Evolutionary conservation across 1,140 invertebrate species (phyloP).

Genomic region (Lasioglossum albipes): DNA sequence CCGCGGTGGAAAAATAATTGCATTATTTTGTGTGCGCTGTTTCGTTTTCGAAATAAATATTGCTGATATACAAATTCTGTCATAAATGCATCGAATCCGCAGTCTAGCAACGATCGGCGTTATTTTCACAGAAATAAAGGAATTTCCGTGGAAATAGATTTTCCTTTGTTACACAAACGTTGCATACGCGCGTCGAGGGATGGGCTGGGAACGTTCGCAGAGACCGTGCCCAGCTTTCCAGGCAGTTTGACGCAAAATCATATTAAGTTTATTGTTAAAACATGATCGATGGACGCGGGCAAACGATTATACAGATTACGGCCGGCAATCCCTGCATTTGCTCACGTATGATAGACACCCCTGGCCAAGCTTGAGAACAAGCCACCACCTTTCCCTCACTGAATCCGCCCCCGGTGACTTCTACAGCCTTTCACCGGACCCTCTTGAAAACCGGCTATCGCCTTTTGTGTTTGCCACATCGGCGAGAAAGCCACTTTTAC

Average conservation of each 20-base stretch:
- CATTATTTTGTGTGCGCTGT: too few relatives aligned
- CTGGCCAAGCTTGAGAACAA: conserved; percentile 23
- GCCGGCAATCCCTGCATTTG: conserved; percentile 61
- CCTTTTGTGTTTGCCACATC: conserved; percentile 56
- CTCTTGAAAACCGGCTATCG: conserved; percentile 61
- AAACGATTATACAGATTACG: conserved; percentile 68
- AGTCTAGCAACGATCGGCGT: too few relatives aligned
- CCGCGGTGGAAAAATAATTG: neutral
- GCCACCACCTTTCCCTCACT: conserved; percentile 28
- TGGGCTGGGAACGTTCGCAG: neutral
- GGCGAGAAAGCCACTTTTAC: conserved; percentile 44
- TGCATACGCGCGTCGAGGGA: neutral
- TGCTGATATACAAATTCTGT: too few relatives aligned
- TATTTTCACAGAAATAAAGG: neutral
- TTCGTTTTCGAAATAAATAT: too few relatives aligned
- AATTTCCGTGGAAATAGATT: neutral
- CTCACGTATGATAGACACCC: conserved; percentile 44
- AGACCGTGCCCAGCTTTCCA: conserved; percentile 9
- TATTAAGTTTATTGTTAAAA: conserved; percentile 67
- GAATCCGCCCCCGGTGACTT: conserved; percentile 43
- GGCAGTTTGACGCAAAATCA: conserved; percentile 46
- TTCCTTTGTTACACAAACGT: neutral
- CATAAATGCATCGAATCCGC: too few relatives aligned
- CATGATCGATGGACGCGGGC: conserved; percentile 63
- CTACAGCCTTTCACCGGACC: conserved; percentile 44